Conservation (phyloP, 2,797 vertebrate species). For the Morelia viridis region DNA sequence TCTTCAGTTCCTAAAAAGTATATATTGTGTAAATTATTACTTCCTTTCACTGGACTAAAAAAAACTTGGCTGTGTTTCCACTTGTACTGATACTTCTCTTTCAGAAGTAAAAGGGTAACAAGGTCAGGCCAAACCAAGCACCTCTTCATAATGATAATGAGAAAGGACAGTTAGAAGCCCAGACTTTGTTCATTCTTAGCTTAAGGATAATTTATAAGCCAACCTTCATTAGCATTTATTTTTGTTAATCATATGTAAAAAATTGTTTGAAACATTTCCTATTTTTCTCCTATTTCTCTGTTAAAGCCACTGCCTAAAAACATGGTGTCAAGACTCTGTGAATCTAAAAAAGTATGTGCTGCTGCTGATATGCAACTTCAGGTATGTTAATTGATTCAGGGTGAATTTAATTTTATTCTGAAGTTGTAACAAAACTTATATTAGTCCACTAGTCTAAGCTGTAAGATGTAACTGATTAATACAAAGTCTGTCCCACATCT, state of each 20-base stretch:
- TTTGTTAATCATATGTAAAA: constrained; percentile 1
- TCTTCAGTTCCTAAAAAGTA: too few species aligned
- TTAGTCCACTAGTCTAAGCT: background rate
- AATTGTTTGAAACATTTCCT: background rate
- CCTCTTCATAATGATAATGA: background rate
- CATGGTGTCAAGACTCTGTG: constrained; percentile 93
- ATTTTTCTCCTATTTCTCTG: constrained; percentile 13
- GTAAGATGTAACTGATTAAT: background rate
- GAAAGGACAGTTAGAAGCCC: background rate
- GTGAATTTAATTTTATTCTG: background rate
- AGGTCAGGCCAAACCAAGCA: background rate
- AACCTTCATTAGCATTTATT: background rate
- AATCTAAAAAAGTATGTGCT: constrained; percentile 95
- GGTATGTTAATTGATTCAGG: constrained; percentile 72
- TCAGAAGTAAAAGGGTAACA: background rate
- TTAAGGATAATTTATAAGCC: background rate
- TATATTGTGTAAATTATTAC: too few species aligned
- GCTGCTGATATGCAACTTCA: constrained; percentile 96
- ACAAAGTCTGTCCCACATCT: background rate
- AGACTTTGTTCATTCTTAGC: background rate
- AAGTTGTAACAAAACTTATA: background rate
- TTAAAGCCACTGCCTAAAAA: constrained; percentile 84
- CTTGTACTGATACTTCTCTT: background rate
- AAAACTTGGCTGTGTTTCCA: background rate
- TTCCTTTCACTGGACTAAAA: too few species aligned